Evolutionary conservation across 2,888 invertebrate species (phyloP).

Genomic region (Mactromeris polynyma): DNA sequence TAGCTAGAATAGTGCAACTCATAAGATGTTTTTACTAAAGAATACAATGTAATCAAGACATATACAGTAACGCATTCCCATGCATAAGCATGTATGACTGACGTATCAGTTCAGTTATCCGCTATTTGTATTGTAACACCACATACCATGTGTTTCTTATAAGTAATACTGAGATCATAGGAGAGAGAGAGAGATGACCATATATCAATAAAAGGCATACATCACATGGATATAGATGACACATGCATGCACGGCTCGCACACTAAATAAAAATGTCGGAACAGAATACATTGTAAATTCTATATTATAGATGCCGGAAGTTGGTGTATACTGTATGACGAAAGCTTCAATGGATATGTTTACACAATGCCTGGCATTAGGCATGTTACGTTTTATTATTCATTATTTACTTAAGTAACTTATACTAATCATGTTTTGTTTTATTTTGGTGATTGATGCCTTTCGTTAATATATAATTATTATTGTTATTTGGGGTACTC

Average conservation of each 20-base stretch:
- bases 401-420: neutral
- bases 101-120: neutral
- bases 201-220: neutral
- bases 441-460: neutral
- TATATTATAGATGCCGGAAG: slow-evolving; percentile 71
- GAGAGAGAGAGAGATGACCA: neutral
- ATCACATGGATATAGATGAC: too few relatives aligned
- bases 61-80: too few relatives aligned
- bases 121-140: neutral
- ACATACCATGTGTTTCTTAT: neutral
- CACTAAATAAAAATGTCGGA: too few relatives aligned
- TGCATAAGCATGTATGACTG: neutral
- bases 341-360: slow-evolving; percentile 80
- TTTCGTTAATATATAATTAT: too few relatives aligned
- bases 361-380: slow-evolving; percentile 77
- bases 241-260: neutral
- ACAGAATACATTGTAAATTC: neutral
- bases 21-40: too few relatives aligned
- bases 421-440: neutral
- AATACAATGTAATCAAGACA: too few relatives aligned
- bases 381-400: slow-evolving; percentile 46
- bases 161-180: fast-evolving
- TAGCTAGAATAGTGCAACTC: too few relatives aligned
- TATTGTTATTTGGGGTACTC: too few relatives aligned
- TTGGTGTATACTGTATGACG: slow-evolving; percentile 77